These are phyloP conservation scores for Saxidomus purpurata DNA, from an alignment of 1,140 invertebrate genomes.

Conservation along the genomic window DNA sequence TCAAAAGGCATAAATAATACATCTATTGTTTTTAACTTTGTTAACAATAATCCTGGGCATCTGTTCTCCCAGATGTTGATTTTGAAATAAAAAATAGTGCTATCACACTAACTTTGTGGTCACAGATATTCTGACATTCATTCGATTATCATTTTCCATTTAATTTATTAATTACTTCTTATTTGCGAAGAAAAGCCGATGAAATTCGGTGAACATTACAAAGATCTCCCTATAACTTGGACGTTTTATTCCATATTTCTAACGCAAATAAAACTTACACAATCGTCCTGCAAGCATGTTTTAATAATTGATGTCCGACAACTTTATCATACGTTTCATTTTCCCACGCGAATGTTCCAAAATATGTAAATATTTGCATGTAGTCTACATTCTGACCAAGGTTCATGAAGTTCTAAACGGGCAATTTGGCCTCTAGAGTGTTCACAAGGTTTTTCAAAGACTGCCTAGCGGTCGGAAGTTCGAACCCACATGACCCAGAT, in stretches of 20 bases:
- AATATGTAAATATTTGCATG: constrained; percentile 51
- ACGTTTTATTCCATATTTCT: constrained; percentile 41
- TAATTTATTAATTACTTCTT: constrained; percentile 43
- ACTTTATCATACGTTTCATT: constrained; percentile 39
- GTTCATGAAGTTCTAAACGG: constrained; percentile 43
- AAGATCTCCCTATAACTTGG: constrained; percentile 40
- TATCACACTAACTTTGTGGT: constrained; percentile 21
- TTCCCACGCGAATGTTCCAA: constrained; percentile 28
- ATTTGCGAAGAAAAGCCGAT: constrained; percentile 45
- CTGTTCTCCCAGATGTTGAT: constrained; percentile 25
- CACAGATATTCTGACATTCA: constrained; percentile 32
- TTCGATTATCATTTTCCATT: constrained; percentile 47
- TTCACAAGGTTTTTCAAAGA: constrained; percentile 36
- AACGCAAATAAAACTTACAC: constrained; percentile 36
- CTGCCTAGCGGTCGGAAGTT: constrained; percentile 30
- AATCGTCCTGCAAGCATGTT: too few species aligned
- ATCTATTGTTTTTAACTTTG: too few species aligned
- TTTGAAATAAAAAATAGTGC: constrained; percentile 18
- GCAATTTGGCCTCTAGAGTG: constrained; percentile 17
- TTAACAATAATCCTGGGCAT: constrained; percentile 32
- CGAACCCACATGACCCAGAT: constrained; percentile 33
- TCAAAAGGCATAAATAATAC: constrained; percentile 29
- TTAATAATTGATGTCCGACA: not conserved
- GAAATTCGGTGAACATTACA: constrained; percentile 34
- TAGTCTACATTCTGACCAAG: too few species aligned